Base-by-base conservation (phyloP, 2,888 invertebrate species). In the Anthoptus insignis region DNA sequence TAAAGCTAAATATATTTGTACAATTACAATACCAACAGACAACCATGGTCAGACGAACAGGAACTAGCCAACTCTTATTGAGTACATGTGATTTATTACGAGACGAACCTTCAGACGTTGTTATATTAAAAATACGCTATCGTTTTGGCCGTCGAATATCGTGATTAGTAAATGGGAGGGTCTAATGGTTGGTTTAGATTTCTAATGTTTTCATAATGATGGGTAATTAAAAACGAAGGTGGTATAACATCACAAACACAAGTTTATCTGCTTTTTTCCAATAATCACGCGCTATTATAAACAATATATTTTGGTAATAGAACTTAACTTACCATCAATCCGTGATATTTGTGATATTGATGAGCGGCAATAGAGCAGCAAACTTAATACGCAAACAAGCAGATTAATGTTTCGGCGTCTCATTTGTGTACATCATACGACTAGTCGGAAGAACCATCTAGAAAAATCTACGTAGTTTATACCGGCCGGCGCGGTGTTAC, bases 51-150 rank as follows among this genome's bases (percentile, higher is more conserved):
- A 34, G 21, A 59, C 34, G 11, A 49, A 21, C 45, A 21, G 29
- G 47, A 22, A 49, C 49, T 13, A 49, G 16, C 34, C 13, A 34
- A 13, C 34, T 32, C 37, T 16, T 49, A 59, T 59, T 59, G 59
- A 50, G 11, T n/a, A 37, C 8, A 24, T 2, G 34, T 59, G 59
- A 59, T 59, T 59, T 49, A 59, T 59, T 37, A 45, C n/a, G 32
- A 24, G 37, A 59, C 34, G 29, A 34, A 37, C 59, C 59, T 59
- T 59, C 47, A 34, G 29, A 49, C 29, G 16, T 49, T 14, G 24
- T 45, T 22, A 14, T 22, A 45, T 45, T 45, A 45, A 45, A 45
- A 45, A 22, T 45, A 22, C 13, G 22, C 13, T 22, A 22, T 13
- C 45, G 21, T 45, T 45, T 45, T 22, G 22, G 45, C 45, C 21